These are phyloP conservation scores for Autographa pulchrina DNA, from an alignment of 2,888 invertebrate species.

Conservation along the genomic window DNA sequence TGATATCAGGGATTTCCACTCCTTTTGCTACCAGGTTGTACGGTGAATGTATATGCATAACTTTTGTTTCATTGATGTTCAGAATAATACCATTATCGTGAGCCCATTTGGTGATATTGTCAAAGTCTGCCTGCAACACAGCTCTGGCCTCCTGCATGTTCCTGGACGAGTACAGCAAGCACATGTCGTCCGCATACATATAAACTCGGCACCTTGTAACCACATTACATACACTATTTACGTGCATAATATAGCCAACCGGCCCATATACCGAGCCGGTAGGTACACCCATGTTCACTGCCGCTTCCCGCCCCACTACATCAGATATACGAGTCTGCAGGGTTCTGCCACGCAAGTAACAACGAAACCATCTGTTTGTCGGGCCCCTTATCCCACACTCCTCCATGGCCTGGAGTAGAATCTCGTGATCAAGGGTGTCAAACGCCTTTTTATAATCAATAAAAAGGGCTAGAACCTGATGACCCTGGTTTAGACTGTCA, in stretches of 20 bases:
- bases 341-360: neutral
- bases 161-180: constrained; percentile 12
- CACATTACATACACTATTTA: constrained; percentile 8
- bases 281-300: constrained; percentile 4
- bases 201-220: neutral
- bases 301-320: neutral
- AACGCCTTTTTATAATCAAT: constrained; percentile 15
- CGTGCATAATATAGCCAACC: constrained; percentile 1
- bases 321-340: neutral
- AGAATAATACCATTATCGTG: too few species aligned
- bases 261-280: constrained; percentile 11
- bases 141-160: neutral
- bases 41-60: too few species aligned
- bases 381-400: constrained; percentile 9
- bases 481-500: constrained; percentile 10
- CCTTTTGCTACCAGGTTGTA: too few species aligned
- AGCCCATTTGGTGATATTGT: too few species aligned
- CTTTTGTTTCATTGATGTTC: too few species aligned
- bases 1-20: neutral
- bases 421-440: constrained; percentile 18
- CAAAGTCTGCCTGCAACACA: too few species aligned
- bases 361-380: neutral
- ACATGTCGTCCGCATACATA: constrained; percentile 15
- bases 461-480: constrained; percentile 8
- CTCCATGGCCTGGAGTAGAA: constrained; percentile 12